These are phyloP conservation scores for Gallinago paraguaiae DNA, from an alignment of 2,113 vertebrate species.

Conservation along the genomic window DNA sequence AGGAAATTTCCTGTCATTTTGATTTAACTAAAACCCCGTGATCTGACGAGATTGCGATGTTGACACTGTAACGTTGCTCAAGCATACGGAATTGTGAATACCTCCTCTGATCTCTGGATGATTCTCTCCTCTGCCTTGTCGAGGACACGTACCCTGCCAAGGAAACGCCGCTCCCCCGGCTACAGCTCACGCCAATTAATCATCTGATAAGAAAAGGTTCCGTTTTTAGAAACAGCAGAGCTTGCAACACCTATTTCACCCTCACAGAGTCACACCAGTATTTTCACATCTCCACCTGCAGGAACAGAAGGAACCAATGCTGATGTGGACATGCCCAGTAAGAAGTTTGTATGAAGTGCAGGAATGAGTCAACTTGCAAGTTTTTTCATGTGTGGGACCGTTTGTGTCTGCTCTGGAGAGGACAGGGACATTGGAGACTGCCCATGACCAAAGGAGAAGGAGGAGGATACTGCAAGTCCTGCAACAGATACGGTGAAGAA, in stretches of 20 bases:
- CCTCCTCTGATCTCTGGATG: neutral
- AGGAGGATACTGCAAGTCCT: neutral
- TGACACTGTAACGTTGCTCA: neutral
- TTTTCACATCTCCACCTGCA: neutral
- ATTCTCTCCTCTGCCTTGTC: neutral
- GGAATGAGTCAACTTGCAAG: neutral
- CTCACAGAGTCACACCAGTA: neutral
- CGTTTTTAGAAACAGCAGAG: neutral
- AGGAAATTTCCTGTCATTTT: slow-evolving; percentile 4
- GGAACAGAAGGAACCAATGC: neutral
- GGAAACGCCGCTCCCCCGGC: neutral
- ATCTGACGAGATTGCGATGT: neutral
- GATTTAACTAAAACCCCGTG: neutral
- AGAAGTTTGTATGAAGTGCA: neutral
- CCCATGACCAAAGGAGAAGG: rapidly evolving
- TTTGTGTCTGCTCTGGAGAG: neutral
- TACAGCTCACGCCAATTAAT: neutral
- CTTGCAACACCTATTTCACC: neutral
- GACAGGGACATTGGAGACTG: neutral
- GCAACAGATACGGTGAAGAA: neutral
- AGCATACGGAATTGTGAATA: neutral
- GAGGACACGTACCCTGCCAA: neutral
- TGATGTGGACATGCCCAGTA: rapidly evolving
- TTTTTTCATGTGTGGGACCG: neutral
- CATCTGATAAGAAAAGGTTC: neutral